Conservation (phyloP, 64 coral and sea anemone genomes). For the Acropora yongei region DNA sequence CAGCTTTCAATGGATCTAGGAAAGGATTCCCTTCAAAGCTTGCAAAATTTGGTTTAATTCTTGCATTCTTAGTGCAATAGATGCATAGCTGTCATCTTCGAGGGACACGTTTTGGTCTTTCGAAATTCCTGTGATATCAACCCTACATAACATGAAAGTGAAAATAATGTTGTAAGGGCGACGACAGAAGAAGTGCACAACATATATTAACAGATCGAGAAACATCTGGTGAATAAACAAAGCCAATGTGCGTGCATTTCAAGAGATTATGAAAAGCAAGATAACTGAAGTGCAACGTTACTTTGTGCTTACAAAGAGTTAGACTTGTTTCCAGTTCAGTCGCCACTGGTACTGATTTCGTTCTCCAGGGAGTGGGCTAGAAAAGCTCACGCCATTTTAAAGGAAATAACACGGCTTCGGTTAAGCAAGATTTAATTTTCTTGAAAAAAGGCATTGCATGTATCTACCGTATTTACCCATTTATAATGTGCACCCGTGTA, state of each 20-base stretch:
- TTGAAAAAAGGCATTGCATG: too few species aligned
- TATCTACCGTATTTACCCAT: too few species aligned
- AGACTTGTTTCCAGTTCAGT: too few species aligned
- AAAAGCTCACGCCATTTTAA: too few species aligned
- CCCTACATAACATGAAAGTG: not conserved
- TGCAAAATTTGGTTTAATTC: not conserved
- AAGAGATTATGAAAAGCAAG: constrained; percentile 7
- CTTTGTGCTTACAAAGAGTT: not conserved
- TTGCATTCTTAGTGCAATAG: constrained; percentile 2
- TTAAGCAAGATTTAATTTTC: too few species aligned
- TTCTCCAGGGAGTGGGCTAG: too few species aligned
- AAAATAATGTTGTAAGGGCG: constrained; percentile 11
- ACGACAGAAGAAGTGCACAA: not conserved
- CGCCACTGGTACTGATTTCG: too few species aligned
- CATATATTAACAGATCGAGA: constrained; percentile 16
- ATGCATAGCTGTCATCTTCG: not conserved
- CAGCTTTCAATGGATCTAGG: not conserved
- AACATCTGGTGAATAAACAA: constrained; percentile 19
- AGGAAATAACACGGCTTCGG: too few species aligned
- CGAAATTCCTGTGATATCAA: constrained; percentile 15
- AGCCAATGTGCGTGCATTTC: constrained; percentile 21
- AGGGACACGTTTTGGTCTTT: not conserved
- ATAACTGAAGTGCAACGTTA: not conserved
- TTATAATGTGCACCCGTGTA: too few species aligned
- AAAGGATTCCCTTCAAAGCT: not conserved